Evolutionary conservation across 2,113 vertebrate species (phyloP).

Genomic region (Oriolus oriolus): DNA sequence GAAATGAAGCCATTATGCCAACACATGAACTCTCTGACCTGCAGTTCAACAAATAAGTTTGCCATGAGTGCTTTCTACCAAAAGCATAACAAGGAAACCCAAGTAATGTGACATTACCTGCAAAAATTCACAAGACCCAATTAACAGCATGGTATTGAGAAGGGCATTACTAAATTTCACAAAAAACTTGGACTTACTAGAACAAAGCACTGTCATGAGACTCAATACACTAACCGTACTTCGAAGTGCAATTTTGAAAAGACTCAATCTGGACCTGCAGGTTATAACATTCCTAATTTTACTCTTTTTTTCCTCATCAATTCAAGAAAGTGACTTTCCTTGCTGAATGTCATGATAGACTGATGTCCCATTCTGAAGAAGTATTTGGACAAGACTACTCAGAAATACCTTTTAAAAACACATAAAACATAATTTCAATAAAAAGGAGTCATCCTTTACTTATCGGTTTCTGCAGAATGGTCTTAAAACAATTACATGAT

Average conservation of each 20-base stretch:
- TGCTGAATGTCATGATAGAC: not conserved
- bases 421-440: not conserved
- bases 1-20: constrained; percentile 84
- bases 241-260: not conserved
- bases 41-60: constrained; percentile 14
- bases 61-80: not conserved
- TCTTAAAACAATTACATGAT: not conserved
- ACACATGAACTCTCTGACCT: constrained; percentile 78
- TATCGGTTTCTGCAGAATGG: not conserved
- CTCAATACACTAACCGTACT: not conserved
- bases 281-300: not conserved
- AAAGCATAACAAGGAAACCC: not conserved
- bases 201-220: not conserved
- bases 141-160: not conserved
- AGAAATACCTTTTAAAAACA: not conserved
- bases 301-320: not conserved
- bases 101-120: not conserved
- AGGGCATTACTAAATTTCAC: not conserved
- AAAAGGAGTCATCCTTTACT: not conserved
- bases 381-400: not conserved
- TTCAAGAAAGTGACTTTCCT: not conserved
- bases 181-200: not conserved
- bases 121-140: not conserved
- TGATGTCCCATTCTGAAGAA: not conserved
- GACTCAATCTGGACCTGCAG: not conserved